Conservation (phyloP, 2,113 vertebrate genomes). For the Anser brachyrhynchus region DNA sequence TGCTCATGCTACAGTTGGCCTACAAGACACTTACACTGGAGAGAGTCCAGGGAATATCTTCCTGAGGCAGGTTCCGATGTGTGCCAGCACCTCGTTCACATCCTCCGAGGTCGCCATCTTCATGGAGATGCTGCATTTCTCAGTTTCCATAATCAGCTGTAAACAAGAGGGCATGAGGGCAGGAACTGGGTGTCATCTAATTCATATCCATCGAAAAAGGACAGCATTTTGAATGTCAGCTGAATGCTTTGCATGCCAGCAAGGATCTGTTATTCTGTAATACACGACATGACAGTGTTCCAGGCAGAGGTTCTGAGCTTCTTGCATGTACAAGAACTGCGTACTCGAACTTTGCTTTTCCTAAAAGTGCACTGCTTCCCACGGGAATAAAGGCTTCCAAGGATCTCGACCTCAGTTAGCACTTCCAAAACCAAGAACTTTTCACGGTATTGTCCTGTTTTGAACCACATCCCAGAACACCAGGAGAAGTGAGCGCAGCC, state of each 20-base stretch:
- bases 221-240: not conserved
- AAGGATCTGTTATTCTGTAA: not conserved
- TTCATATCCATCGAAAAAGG: not conserved
- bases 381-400: slow-evolving; percentile 28
- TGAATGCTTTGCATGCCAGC: not conserved
- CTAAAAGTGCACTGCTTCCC: slow-evolving; percentile 20
- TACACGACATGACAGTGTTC: not conserved
- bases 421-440: slow-evolving; percentile 33
- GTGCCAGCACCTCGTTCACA: slow-evolving; percentile 89
- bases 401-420: slow-evolving; percentile 29
- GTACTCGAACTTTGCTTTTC: not conserved
- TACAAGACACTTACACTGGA: slow-evolving; percentile 84
- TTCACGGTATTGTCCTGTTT: slow-evolving; percentile 40
- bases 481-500: not conserved
- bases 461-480: slow-evolving; percentile 39
- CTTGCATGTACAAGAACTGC: not conserved
- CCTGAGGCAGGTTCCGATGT: slow-evolving; percentile 90
- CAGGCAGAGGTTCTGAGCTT: not conserved
- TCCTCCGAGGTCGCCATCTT: slow-evolving; percentile 90
- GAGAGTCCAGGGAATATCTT: slow-evolving; percentile 92
- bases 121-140: slow-evolving; percentile 87
- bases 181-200: not conserved
- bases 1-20: not conserved
- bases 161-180: slow-evolving; percentile 21
- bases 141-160: slow-evolving; percentile 90